Evolutionary conservation across 2,797 vertebrate species (phyloP), one percentile per base, ranked within the genome.

Genomic region (Crocodylus rhombifer): DNA sequence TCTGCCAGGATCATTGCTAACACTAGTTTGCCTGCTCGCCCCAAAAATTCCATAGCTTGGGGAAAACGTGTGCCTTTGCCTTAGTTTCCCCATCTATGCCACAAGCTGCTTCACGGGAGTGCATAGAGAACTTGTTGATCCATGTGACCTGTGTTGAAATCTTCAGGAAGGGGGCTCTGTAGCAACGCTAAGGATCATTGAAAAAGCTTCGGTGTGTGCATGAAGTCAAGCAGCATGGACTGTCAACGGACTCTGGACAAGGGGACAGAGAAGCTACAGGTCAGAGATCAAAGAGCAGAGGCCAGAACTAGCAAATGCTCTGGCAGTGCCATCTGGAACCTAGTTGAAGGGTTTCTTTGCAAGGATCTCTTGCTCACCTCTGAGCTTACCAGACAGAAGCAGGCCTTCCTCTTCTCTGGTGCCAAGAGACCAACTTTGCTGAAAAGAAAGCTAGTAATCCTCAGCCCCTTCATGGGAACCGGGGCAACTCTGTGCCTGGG

Each of bases 401-500:
- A 57, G 33, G 36, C 61, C 60, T n/a, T 30, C 30, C 30, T n/a
- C 51, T 33, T 60, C 60, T 7, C 51, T 28, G 33, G 16, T 82
- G 74, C n/a, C 64, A 77, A 23, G 71, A 18, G 17, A 36, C 20
- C 30, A 21, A 25, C 67, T 69, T 36, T 12, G 33, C 67, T 14
- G 36, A 67, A 67, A 18, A 33, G 36, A 23, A 81, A 42, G 65
- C 28, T 9, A 69, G 57, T 57, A 77, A 77, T 86, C 65, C 63
- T 73, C 65, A 63, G 21, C 23, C 67, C 55, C 28, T 73, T 91
- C 91, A 86, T 76, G 83, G 74, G 78, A 95, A 86, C 75, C 85
- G 62, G 20, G 65, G 61, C 21, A 74, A 57, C 58, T 64, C 7
- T 3, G 82, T 67, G 89, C 67, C 0, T 42, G 57, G 83, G 75